Evolutionary conservation across 2,888 invertebrate species (phyloP), one percentile per base, ranked within the genome.

Genomic region (Halictus ligatus): DNA sequence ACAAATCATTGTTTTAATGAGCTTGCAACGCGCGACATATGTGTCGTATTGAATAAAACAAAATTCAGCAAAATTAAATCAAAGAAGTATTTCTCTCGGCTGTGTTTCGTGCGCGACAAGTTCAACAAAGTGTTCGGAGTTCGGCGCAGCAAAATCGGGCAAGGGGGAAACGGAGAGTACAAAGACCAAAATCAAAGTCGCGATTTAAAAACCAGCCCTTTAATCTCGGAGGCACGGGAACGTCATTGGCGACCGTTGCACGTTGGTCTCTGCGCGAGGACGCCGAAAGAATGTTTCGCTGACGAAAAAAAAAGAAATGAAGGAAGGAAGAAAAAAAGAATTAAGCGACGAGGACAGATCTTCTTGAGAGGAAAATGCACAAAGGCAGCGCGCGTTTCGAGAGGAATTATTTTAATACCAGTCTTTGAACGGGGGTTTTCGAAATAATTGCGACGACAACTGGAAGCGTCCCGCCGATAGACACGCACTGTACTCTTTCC

Each of bases 361-460:
- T 58, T 67, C 69, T 86, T 46, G 73, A 76, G 72, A 69, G 80
- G 46, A 40, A n/a, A 18, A 21, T 35, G 15, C 64, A 77, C 83
- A 84, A 84, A 86, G 79, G 35, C 35, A 18, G 54, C n/a, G 75
- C 73, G 58, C 54, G 54, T 84, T 81, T 75, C 15, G 69, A 81
- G 86, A 77, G 82, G 76, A 81, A 50, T 83, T 80, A 83, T 83
- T 83, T 85, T 79, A 85, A 77, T 77, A 60, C 69, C 69, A 72
- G 76, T 83, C 82, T 87, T 87, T 78, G 76, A 79, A 83, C 83
- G 86, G 81, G 88, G 84, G 50, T 54, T 92, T 91, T 88, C 86
- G 84, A 91, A 92, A 89, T 92, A 92, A 92, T 92, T 91, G 89
- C 88, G 84, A 89, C 80, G 87, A 81, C 89, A 83, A 79, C 82